Evolutionary conservation across 2,797 vertebrate species (phyloP).

Genomic region (Brachyrhaphis roseni): DNA sequence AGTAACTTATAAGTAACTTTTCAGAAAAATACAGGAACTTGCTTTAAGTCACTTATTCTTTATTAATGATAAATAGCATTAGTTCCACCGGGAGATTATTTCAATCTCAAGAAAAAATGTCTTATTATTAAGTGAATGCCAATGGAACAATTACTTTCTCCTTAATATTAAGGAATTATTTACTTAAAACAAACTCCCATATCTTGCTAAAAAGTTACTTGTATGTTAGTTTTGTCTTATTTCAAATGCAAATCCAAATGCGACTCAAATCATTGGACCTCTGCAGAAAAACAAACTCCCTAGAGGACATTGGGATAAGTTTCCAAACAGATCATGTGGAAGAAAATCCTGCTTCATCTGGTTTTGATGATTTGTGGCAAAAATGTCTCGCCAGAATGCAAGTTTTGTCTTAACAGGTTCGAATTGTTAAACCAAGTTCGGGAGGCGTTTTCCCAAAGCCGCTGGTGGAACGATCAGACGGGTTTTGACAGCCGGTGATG

Average conservation of each 20-base stretch:
- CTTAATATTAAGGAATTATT: too few species aligned
- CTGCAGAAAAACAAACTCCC: background rate
- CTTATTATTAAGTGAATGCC: too few species aligned
- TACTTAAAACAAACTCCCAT: too few species aligned
- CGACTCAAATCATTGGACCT: background rate
- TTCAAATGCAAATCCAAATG: background rate
- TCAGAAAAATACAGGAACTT: too few species aligned
- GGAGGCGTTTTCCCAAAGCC: slow-evolving; percentile 47
- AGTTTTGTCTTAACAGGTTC: background rate
- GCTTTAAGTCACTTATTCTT: too few species aligned
- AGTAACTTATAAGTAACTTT: too few species aligned
- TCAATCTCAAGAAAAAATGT: too few species aligned
- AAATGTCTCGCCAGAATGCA: background rate
- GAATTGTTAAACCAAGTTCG: slow-evolving; percentile 46
- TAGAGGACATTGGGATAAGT: background rate
- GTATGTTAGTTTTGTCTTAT: too few species aligned
- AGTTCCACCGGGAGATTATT: too few species aligned
- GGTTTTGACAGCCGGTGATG: slow-evolving; percentile 63
- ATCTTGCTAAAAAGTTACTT: too few species aligned
- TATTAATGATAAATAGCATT: too few species aligned
- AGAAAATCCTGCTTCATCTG: background rate
- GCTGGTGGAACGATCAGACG: slow-evolving; percentile 29
- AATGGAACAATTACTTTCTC: too few species aligned
- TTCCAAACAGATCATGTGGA: background rate
- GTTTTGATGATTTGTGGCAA: background rate